These are phyloP conservation scores for Cyclopterus lumpus DNA, from an alignment of 2,797 vertebrate species.

Conservation along the genomic window DNA sequence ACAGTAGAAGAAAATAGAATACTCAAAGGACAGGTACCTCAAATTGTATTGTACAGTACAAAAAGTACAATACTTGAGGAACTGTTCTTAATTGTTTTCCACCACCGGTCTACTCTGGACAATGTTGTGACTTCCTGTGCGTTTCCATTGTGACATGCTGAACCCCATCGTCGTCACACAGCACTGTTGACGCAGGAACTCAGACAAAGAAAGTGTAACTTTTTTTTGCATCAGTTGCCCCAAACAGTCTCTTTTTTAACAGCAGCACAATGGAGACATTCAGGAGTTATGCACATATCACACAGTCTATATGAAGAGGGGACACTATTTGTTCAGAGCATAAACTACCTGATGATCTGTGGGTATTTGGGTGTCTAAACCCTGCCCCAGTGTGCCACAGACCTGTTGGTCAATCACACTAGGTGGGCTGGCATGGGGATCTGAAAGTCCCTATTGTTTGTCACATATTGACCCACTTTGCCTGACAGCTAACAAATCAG, in stretches of 20 bases:
- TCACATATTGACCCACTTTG: conserved; percentile 79
- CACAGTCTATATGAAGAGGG: conserved; percentile 7
- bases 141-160: conserved; percentile 35
- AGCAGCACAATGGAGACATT: conserved; percentile 22
- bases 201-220: conserved; percentile 13
- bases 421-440: conserved; percentile 55
- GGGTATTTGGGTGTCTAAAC: conserved; percentile 36
- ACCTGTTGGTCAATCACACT: conserved; percentile 57
- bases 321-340: conserved; percentile 24
- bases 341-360: conserved; percentile 25
- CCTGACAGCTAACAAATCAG: conserved; percentile 74
- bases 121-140: conserved; percentile 34
- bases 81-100: neutral
- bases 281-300: conserved; percentile 31
- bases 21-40: neutral
- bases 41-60: neutral
- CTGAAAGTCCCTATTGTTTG: conserved; percentile 71
- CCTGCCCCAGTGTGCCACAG: conserved; percentile 31
- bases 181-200: conserved; percentile 21
- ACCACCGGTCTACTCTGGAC: neutral
- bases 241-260: conserved; percentile 17
- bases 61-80: neutral
- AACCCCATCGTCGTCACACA: conserved; percentile 42
- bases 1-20: neutral
- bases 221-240: conserved; percentile 23